Base-by-base conservation (phyloP, 2,113 vertebrate genomes). In the Antennarius striatus region DNA sequence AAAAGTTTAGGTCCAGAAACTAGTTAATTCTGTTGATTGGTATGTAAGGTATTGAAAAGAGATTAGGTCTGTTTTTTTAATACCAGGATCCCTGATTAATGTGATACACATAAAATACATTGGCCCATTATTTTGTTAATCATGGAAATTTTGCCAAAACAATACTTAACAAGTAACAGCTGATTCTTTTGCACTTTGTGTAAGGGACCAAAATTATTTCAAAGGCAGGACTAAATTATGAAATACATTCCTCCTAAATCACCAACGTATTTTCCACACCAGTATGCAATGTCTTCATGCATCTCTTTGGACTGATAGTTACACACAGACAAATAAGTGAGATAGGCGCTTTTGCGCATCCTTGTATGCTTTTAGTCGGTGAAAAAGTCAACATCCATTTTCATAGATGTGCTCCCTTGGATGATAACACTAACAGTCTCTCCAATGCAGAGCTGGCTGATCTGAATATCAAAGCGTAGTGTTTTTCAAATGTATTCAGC, bases 391-490 rank as follows among this genome's bases (percentile, higher is more conserved):
- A 56, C 63, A 63, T 70, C 48, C 49, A 71, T 84, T 81, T 81
- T 60, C n/a, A 52, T 62, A 71, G 49, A 83, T 62, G 52, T 45
- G 49, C 52, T 75, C 56, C 51, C 42, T 73, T 30, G 57, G 67
- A 51, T 61, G 56, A 81, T 67, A 60, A 80, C 36, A 76, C 53
- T 17, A 13, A 32, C 42, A 11, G 32, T 53, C 71, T 62, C 80
- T 69, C 68, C 68, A 78, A 49, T 65, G 59, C 69, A 70, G 63
- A 36, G 10, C 63, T 10, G 55, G 64, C 68, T 78, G 75, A 85
- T 87, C 73, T 84, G 79, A 86, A 89, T 90, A 90, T 90, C 84
- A 89, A 91, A 86, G 80, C 57, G 6, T 3, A 12, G 43, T 45
- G 51, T 68, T 72, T 85, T 84, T 83, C 32, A 83, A 84, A 88